Evolutionary conservation across 2,797 vertebrate species (phyloP).

Genomic region (Periparus ater): DNA sequence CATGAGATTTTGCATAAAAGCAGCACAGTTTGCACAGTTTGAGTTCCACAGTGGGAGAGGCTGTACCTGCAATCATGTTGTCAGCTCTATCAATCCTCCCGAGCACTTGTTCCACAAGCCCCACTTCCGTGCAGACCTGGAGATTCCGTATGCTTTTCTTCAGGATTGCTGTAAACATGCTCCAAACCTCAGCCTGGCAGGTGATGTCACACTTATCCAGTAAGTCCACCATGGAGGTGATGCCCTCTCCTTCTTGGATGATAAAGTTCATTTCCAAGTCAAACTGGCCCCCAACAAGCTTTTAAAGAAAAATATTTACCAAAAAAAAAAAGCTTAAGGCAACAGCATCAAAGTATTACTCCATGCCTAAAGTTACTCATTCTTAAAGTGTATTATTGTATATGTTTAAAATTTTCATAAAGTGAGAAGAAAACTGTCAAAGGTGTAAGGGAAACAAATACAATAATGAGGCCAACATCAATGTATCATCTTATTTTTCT

Average conservation of each 20-base stretch:
- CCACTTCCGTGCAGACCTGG: constrained; percentile 90
- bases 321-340: not conserved
- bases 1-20: not conserved
- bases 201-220: constrained; percentile 91
- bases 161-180: constrained; percentile 95
- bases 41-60: not conserved
- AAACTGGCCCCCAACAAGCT: constrained; percentile 96
- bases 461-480: not conserved
- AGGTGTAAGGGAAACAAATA: rapidly evolving
- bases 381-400: not conserved
- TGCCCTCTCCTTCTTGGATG: constrained; percentile 94
- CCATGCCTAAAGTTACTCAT: not conserved
- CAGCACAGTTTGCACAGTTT: not conserved
- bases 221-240: constrained; percentile 94
- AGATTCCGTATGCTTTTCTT: constrained; percentile 97
- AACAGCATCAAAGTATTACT: not conserved
- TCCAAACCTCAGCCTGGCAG: constrained; percentile 98
- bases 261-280: constrained; percentile 99
- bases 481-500: not conserved
- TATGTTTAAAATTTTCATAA: no score
- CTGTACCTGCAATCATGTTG: constrained; percentile 94
- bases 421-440: not conserved
- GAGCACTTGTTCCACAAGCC: constrained; percentile 90
- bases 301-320: not conserved
- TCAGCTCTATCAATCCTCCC: constrained; percentile 85